Evolutionary conservation across 2,113 vertebrate species (phyloP), one percentile per base, ranked within the genome.

Genomic region (Aleadryas rufinucha): DNA sequence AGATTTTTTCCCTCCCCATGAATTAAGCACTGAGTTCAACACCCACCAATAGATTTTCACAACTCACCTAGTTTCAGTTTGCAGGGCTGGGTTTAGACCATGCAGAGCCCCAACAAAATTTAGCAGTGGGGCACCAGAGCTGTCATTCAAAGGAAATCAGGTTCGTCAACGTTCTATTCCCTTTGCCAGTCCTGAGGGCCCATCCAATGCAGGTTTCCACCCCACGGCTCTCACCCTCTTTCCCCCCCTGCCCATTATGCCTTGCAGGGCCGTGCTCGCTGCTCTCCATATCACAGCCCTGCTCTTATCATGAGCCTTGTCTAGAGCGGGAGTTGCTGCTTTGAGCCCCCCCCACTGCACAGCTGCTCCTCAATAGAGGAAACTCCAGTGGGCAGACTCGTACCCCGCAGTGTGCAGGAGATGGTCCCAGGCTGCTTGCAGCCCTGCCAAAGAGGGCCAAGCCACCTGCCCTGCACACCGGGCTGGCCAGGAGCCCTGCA

Each of bases 251-350:
- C 30, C 30, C 33, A 9, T 42, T 23, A 47, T 15, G 35, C 24
- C 26, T 70, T 1, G 0, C 59, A 68, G 68, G 44, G 53, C 63
- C 0, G 0, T 31, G 39, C 37, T 87, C 2, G 3, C n/a, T 2
- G 0, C 57, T 69, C 72, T 30, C 61, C 37, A 11, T 9, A 54
- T 39, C 3, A 0, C 85, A 78, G 82, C 75, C 30, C 39, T 54
- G 41, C 74, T 82, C 53, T 64, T 41, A 45, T 56, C 84, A 21
- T 4, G 4, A 11, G 26, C 28, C 2, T 5, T 31, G 37, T 52
- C 56, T 82, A 49, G 0, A 2, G 13, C 0, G 0, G 37, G 74
- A 92, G n/a, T 1, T 83, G 78, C 87, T 52, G 52, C 82, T 85
- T 72, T 0, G 2, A 93, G 61, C 45, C n/a, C 12, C 26, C 27